Conservation (phyloP, 2,113 vertebrate genomes). For the Syrrhaptes paradoxus region DNA sequence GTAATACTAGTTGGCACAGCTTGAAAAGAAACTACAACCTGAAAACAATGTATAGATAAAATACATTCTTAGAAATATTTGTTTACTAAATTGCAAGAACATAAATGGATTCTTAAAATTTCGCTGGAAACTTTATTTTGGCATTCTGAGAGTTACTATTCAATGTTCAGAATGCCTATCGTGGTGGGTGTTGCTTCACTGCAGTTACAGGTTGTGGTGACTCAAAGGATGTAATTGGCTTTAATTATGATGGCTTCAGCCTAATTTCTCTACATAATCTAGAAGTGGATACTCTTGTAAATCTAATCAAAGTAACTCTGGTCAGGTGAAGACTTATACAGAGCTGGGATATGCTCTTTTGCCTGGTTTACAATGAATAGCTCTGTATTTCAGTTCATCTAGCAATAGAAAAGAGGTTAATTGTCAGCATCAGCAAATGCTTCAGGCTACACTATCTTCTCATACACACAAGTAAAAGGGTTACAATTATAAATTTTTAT, state of each 20-base stretch:
- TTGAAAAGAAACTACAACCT: background rate
- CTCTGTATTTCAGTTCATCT: background rate
- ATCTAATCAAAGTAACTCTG: background rate
- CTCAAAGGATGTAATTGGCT: background rate
- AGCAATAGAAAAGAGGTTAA: background rate
- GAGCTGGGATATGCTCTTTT: background rate
- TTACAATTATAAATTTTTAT: background rate
- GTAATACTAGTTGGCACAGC: background rate
- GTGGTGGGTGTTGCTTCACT: background rate
- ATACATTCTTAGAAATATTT: background rate
- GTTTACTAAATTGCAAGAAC: background rate
- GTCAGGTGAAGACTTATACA: background rate
- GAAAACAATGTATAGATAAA: background rate
- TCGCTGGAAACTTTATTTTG: background rate
- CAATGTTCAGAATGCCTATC: background rate
- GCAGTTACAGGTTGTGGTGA: background rate
- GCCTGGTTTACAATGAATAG: background rate
- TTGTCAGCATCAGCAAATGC: background rate
- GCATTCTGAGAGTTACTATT: background rate
- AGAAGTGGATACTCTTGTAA: background rate
- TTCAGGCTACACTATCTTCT: background rate
- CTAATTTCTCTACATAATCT: constrained; percentile 11
- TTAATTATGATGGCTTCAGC: background rate
- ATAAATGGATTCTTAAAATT: background rate
- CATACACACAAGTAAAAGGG: background rate